Evolutionary conservation across 2,113 vertebrate genomes (phyloP).

Genomic region (Lepidothrix coronata): DNA sequence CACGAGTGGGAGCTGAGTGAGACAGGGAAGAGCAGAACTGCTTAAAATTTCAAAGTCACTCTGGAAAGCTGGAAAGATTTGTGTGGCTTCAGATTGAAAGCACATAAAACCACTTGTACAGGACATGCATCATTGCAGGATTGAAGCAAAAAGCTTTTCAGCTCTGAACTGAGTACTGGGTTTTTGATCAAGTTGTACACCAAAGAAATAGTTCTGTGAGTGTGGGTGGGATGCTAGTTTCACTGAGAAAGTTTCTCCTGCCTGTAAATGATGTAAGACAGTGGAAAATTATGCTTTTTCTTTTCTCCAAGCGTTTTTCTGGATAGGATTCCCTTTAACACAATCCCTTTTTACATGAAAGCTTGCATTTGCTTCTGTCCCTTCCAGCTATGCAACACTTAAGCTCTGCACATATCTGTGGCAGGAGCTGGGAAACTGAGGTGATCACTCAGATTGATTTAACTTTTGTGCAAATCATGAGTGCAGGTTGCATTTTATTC

Average conservation of each 20-base stretch:
- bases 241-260: not conserved
- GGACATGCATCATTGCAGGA: not conserved
- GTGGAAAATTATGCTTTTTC: not conserved
- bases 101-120: not conserved
- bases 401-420: accelerated
- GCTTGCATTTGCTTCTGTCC: not conserved
- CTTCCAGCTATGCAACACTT: not conserved
- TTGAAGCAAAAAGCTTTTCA: slow-evolving; percentile 1
- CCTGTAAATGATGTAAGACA: not conserved
- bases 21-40: not conserved
- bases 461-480: not conserved
- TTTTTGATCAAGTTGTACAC: not conserved
- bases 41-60: not conserved
- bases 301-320: not conserved
- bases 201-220: not conserved
- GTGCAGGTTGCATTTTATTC: not conserved
- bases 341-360: not conserved
- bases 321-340: not conserved
- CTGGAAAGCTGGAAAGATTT: not conserved
- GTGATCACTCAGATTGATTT: not conserved
- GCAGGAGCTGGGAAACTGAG: not conserved
- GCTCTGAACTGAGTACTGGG: not conserved
- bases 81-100: not conserved
- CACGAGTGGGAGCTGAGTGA: not conserved
- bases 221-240: not conserved